Conservation (phyloP, 92 coral and sea anemone species). For the Umimayanthus chanpuru region DNA sequence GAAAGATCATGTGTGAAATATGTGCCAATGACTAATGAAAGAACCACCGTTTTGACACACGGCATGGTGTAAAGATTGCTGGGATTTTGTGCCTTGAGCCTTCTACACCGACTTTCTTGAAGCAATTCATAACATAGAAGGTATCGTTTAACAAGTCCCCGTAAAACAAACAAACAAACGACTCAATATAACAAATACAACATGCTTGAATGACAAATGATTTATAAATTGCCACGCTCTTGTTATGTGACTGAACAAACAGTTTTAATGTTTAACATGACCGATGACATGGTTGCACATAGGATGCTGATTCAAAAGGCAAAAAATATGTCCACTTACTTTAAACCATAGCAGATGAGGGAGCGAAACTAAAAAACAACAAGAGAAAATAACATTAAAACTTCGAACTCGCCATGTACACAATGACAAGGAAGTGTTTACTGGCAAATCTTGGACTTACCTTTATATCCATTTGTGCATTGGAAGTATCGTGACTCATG, state of each 20-base stretch:
- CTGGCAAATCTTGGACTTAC: conserved; percentile 39
- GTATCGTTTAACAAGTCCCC: too few species aligned
- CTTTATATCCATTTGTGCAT: conserved; percentile 96
- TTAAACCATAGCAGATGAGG: conserved; percentile 89
- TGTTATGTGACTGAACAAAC: background rate
- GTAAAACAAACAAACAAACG: too few species aligned
- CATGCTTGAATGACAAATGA: too few species aligned
- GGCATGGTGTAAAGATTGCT: too few species aligned
- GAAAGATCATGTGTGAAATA: too few species aligned
- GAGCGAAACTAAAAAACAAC: conserved; percentile 82
- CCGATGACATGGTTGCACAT: background rate
- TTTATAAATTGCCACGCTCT: background rate
- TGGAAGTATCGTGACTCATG: conserved; percentile 93
- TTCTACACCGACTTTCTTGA: too few species aligned
- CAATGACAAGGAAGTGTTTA: background rate
- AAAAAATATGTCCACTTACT: conserved; percentile 67
- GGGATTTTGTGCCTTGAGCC: too few species aligned
- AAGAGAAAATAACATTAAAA: conserved; percentile 26
- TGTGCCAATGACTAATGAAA: too few species aligned
- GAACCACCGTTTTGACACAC: too few species aligned
- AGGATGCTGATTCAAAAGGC: background rate
- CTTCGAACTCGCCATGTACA: background rate
- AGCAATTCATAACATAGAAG: too few species aligned
- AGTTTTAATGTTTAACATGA: background rate
- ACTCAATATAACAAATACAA: too few species aligned